These are phyloP conservation scores for Zoanthus gigantus DNA, from an alignment of 92 coral and sea anemone genomes.

Conservation along the genomic window DNA sequence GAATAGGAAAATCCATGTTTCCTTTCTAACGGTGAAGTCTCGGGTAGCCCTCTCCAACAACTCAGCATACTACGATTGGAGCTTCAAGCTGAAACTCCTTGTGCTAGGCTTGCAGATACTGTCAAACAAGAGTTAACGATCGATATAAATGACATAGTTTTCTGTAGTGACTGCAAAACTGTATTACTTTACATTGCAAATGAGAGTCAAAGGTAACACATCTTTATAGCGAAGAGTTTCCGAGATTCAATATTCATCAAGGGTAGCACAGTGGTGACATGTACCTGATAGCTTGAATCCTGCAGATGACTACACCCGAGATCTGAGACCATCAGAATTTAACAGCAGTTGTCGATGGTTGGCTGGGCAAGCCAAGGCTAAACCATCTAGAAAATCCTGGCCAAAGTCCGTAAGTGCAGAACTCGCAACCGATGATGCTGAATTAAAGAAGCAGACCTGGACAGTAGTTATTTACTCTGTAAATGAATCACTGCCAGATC, in stretches of 20 bases:
- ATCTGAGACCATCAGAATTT: constrained; percentile 55
- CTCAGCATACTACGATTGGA: not conserved
- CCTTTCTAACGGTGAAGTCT: too few species aligned
- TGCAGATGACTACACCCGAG: constrained; percentile 69
- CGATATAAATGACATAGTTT: constrained; percentile 29
- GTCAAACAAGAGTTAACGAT: constrained; percentile 57
- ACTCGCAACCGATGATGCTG: not conserved
- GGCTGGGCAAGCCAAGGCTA: not conserved
- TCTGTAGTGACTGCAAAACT: constrained; percentile 75
- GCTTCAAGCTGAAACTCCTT: constrained; percentile 73
- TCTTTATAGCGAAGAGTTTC: constrained; percentile 76
- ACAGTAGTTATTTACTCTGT: not conserved
- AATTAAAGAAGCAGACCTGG: not conserved
- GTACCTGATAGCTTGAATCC: constrained; percentile 61
- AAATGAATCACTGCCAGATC: not conserved
- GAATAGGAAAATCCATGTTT: constrained; percentile 58
- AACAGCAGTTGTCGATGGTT: constrained; percentile 63
- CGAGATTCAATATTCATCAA: constrained; percentile 65
- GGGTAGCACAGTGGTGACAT: constrained; percentile 61
- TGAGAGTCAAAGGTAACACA: constrained; percentile 75
- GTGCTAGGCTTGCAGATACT: constrained; percentile 56
- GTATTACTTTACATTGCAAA: constrained; percentile 69
- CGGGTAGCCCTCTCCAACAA: too few species aligned
- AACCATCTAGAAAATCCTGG: not conserved
- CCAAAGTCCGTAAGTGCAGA: not conserved